Evolutionary conservation across 2,888 invertebrate genomes (phyloP), one percentile per base, ranked within the genome.

Genomic region (Colletes collaris): DNA sequence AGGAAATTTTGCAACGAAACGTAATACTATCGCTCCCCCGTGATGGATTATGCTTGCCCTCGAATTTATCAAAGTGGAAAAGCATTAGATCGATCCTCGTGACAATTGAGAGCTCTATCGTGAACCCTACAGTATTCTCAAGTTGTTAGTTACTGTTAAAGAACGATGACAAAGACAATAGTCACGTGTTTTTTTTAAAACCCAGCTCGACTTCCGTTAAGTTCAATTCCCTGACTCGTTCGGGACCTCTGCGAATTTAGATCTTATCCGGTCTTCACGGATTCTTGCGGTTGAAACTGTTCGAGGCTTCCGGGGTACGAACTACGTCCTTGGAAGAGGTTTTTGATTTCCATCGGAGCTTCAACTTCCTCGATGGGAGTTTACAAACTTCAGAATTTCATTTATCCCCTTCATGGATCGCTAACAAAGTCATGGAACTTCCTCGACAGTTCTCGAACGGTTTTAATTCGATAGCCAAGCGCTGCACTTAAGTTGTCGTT

Each of bases 1-100:
- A 63, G 66, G 60, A 49, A 73, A 83, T 67, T 72, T 66, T 49
- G 49, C 59, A 65, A 78, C 60, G 73, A 62, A 78, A 79, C 50
- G 19, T 68, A 79, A 78, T 78, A 81, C 75, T 50, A 55, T 82
- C 60, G 63, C 55, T 55, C 49, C 52, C 62, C 46, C 35, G 10
- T 8, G 35, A 62, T 16, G 53, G 50, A 56, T 49, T 37, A 27
- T 35, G 62, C 40, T 16, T 19, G 27, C 19, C 49, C 50, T 13
- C 79, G 62, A 27, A 55, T 10, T 27, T 4, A 50, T 50, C 50
- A 8, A 50, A n/a, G 4, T 50, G 13, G 10, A n/a, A 50, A 50
- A 46, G 7, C 1, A 46, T 46, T 46, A 8, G 6, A 40, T 40
- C 40, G 40, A 40, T 40, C 40, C 0, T 40, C 40, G 6, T 40